Conservation (phyloP, 2,113 vertebrate genomes). For the Anguilla japonica region DNA sequence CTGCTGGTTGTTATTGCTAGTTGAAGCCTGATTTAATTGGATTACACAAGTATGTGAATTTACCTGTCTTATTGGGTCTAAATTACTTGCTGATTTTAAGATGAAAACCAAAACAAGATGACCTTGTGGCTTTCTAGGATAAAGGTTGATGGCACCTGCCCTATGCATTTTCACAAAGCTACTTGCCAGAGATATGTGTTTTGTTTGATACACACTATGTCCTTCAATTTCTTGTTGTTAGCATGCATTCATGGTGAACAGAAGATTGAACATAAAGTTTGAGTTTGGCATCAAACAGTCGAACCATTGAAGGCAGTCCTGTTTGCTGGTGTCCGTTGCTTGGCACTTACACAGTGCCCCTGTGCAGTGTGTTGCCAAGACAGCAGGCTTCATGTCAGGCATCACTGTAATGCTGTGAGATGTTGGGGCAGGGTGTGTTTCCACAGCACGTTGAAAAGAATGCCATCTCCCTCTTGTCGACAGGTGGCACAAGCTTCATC, state of each 20-base stretch:
- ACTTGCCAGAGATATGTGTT: background rate
- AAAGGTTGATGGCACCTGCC: too few relatives aligned
- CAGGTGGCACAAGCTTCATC: conserved; percentile 87
- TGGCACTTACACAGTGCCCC: background rate
- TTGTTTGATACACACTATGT: background rate
- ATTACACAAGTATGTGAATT: background rate
- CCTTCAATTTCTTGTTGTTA: too few relatives aligned
- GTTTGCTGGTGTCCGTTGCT: background rate
- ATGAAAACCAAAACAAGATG: background rate
- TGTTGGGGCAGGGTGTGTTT: background rate
- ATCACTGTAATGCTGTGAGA: conserved; percentile 31
- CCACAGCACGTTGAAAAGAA: background rate
- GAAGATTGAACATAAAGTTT: background rate
- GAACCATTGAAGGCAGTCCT: background rate
- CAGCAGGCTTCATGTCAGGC: background rate
- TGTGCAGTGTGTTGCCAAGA: background rate
- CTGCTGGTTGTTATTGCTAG: background rate
- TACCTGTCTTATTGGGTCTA: background rate
- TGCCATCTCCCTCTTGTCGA: background rate
- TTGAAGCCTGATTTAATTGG: too few relatives aligned
- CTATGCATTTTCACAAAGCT: too few relatives aligned
- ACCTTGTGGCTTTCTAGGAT: too few relatives aligned
- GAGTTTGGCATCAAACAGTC: background rate
- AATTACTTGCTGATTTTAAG: background rate
- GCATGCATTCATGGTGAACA: background rate